phyloP scores from a whole-genome alignment of 2,888 invertebrate species.

The Melieria omissa region DNA sequence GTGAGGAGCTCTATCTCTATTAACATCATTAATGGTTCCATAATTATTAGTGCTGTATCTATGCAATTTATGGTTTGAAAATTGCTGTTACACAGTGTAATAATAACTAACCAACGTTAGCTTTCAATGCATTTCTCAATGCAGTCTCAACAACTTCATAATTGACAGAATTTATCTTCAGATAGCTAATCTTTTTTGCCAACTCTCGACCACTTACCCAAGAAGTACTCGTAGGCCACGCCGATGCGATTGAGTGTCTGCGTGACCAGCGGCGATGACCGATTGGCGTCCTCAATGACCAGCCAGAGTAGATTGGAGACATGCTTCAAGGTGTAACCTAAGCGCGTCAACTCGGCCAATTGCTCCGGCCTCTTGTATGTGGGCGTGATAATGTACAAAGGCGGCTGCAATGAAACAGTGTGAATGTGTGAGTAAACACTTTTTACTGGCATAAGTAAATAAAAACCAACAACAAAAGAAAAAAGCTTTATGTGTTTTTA shows the following conservation, averaged over 20 bases:
- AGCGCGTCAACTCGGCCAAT: slow-evolving; percentile 80
- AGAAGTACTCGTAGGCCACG: slow-evolving; percentile 71
- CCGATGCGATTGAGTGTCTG: slow-evolving; percentile 69
- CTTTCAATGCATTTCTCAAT: too few relatives aligned
- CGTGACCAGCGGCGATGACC: slow-evolving; percentile 68
- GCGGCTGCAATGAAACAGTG: slow-evolving; percentile 62
- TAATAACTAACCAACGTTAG: background rate
- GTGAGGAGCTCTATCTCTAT: too few relatives aligned
- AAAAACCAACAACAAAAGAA: slow-evolving; percentile 8
- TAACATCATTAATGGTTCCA: too few relatives aligned
- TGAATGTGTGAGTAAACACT: background rate
- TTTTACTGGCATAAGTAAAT: background rate
- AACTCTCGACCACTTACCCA: slow-evolving; percentile 66
- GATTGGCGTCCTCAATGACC: slow-evolving; percentile 77
- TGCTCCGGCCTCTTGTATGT: slow-evolving; percentile 82
- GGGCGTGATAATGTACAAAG: slow-evolving; percentile 78
- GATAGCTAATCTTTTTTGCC: too few relatives aligned
- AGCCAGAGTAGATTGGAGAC: slow-evolving; percentile 78
- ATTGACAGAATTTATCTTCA: too few relatives aligned
- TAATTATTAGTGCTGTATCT: too few relatives aligned
- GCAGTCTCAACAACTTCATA: too few relatives aligned
- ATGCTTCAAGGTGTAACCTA: slow-evolving; percentile 77
- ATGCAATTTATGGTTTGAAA: too few relatives aligned
- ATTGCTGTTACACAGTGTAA: slow-evolving; percentile 15
- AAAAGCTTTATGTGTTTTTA: slow-evolving; percentile 15